Evolutionary conservation across 2,888 invertebrate species (phyloP).

Genomic region (Tethea ocularis): DNA sequence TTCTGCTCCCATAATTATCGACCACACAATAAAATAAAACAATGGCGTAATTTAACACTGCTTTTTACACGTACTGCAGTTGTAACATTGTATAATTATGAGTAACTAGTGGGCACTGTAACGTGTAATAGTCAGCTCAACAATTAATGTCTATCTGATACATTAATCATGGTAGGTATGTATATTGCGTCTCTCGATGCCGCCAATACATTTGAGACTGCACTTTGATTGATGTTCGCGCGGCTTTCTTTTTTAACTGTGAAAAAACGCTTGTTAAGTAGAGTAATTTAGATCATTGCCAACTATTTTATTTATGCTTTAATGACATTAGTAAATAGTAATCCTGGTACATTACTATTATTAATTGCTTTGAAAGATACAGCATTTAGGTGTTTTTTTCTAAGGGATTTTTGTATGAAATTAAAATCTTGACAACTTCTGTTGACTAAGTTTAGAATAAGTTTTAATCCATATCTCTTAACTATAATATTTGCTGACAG

Average conservation of each 20-base stretch:
- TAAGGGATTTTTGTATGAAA: too few relatives aligned
- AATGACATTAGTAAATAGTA: neutral
- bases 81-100: conserved; percentile 36
- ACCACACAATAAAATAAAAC: conserved; percentile 27
- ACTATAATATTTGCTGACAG: neutral
- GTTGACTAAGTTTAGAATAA: too few relatives aligned
- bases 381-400: too few relatives aligned
- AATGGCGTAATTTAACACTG: conserved; percentile 34
- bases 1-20: conserved; percentile 23
- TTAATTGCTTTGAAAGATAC: too few relatives aligned
- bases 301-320: conserved; percentile 10
- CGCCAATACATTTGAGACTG: conserved; percentile 33
- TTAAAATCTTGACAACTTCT: too few relatives aligned
- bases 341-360: neutral
- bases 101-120: conserved; percentile 35
- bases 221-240: conserved; percentile 37
- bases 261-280: conserved; percentile 13
- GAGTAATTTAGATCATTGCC: conserved; percentile 24
- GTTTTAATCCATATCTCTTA: neutral
- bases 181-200: conserved; percentile 25
- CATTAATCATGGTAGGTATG: conserved; percentile 54
- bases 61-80: conserved; percentile 32
- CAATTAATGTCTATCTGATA: conserved; percentile 52
- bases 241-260: conserved; percentile 20
- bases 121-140: conserved; percentile 29